Percentiles rank a stretch among this genome's conserved stretches.
These are phyloP conservation scores for Campopleginae sp. DNA, from an alignment of 2,888 invertebrate genomes.

Conservation along the genomic window DNA sequence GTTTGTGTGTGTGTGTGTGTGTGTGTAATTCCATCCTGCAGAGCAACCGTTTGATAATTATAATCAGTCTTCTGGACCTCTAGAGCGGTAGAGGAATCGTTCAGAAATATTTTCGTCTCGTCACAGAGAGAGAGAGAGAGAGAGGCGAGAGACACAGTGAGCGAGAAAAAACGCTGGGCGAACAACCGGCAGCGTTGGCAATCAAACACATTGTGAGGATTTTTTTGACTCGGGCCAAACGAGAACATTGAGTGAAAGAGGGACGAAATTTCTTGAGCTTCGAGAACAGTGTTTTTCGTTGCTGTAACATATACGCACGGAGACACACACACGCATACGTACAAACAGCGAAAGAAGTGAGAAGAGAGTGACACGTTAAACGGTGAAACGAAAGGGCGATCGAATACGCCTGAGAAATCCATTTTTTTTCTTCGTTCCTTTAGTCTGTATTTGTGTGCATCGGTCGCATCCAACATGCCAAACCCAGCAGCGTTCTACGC, in stretches of 20 bases:
- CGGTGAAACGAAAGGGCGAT: constrained; percentile 49
- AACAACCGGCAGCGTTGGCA: constrained; percentile 47
- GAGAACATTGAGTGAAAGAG: constrained; percentile 27
- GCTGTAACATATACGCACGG: constrained; percentile 6
- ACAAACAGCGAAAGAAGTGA: constrained; percentile 29
- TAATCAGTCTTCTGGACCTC: constrained; percentile 39
- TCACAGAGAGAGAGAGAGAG: constrained; percentile 3
- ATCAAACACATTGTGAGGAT: constrained; percentile 41
- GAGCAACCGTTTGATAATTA: constrained; percentile 47
- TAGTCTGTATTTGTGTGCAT: constrained; percentile 55
- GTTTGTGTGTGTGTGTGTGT: constrained; percentile 25
- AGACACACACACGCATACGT: constrained; percentile 9
- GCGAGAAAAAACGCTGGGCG: not conserved
- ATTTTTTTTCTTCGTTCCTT: constrained; percentile 47
- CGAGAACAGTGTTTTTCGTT: constrained; percentile 32
- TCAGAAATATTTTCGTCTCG: constrained; percentile 28
- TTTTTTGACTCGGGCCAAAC: constrained; percentile 29
- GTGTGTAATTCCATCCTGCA: constrained; percentile 37
- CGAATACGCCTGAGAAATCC: constrained; percentile 31
- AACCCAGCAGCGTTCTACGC: constrained; percentile 69
- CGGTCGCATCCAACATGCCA: constrained; percentile 69
- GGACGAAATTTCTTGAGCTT: constrained; percentile 37
- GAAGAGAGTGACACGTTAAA: constrained; percentile 65
- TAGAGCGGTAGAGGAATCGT: constrained; percentile 14
- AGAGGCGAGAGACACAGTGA: not conserved